phyloP scores from a whole-genome alignment of 2,888 invertebrate genomes.

The Aspidiotus destructor region DNA sequence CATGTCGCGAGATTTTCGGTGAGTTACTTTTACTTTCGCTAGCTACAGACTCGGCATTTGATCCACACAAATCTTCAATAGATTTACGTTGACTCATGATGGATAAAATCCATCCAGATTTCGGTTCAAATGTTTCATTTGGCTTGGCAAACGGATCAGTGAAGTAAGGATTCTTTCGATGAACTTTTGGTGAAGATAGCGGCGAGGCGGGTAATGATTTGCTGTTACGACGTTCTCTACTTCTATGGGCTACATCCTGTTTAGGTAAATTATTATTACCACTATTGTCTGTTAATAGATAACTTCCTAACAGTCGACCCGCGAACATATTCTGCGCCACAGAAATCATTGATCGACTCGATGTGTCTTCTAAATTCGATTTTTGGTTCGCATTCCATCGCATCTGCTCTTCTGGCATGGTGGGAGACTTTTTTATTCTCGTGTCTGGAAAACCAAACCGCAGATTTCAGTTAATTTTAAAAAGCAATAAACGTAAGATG shows the following conservation, averaged over 20 bases:
- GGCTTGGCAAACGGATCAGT: slow-evolving; percentile 40
- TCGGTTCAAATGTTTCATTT: slow-evolving; percentile 14
- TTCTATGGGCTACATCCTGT: slow-evolving; percentile 16
- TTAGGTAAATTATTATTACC: neutral
- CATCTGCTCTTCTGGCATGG: slow-evolving; percentile 12
- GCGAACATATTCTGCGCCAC: slow-evolving; percentile 53
- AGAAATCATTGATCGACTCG: slow-evolving; percentile 53
- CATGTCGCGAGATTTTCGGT: slow-evolving; percentile 11
- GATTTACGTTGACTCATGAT: slow-evolving; percentile 28
- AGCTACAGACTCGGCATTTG: slow-evolving; percentile 3
- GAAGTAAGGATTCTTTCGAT: slow-evolving; percentile 54
- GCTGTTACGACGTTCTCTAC: slow-evolving; percentile 51
- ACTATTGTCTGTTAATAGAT: slow-evolving; percentile 18
- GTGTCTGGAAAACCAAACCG: slow-evolving; percentile 3
- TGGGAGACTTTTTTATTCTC: slow-evolving; percentile 21
- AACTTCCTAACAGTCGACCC: slow-evolving; percentile 26
- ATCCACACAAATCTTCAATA: slow-evolving; percentile 20
- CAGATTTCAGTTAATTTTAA: neutral
- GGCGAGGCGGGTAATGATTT: slow-evolving; percentile 63
- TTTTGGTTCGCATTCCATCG: slow-evolving; percentile 43
- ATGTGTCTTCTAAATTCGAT: slow-evolving; percentile 39
- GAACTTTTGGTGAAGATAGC: slow-evolving; percentile 52
- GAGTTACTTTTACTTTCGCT: slow-evolving; percentile 10
- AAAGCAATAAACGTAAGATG: too few relatives aligned
- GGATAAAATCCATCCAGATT: slow-evolving; percentile 19